Percentiles rank a stretch among this genome's conserved stretches.
phyloP scores from a whole-genome alignment of 2,797 vertebrate species.

The Leuciscus waleckii region DNA sequence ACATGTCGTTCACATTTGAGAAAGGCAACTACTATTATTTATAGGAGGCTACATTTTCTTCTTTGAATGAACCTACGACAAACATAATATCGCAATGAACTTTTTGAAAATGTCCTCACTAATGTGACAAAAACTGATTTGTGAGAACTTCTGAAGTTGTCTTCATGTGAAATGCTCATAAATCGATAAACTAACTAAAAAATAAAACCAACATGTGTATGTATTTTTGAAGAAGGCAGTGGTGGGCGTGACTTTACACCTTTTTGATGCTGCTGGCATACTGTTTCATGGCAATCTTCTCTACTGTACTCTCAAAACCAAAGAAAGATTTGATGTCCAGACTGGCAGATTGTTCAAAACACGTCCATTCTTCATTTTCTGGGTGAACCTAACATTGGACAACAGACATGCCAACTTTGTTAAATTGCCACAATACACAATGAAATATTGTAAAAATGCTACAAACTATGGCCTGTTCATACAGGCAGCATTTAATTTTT shows the following conservation, averaged over 20 bases:
- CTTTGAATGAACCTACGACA: not conserved
- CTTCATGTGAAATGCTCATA: not conserved
- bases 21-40: not conserved
- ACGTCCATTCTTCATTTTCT: constrained; percentile 91
- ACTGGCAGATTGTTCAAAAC: constrained; percentile 90
- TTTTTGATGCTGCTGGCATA: constrained; percentile 92
- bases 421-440: not conserved
- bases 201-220: not conserved
- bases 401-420: constrained; percentile 8
- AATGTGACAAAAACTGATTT: not conserved
- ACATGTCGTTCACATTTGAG: not conserved
- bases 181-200: not conserved
- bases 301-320: constrained; percentile 91
- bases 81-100: not conserved
- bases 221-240: not conserved
- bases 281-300: constrained; percentile 92
- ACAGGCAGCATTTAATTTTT: not conserved
- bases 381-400: constrained; percentile 82
- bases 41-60: not conserved
- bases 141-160: not conserved
- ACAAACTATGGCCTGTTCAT: not conserved
- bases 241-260: constrained; percentile 67
- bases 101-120: not conserved
- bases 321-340: constrained; percentile 92
- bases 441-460: not conserved